These are phyloP conservation scores for Pituophis catenifer DNA, from an alignment of 2,113 vertebrate genomes.

Conservation along the genomic window DNA sequence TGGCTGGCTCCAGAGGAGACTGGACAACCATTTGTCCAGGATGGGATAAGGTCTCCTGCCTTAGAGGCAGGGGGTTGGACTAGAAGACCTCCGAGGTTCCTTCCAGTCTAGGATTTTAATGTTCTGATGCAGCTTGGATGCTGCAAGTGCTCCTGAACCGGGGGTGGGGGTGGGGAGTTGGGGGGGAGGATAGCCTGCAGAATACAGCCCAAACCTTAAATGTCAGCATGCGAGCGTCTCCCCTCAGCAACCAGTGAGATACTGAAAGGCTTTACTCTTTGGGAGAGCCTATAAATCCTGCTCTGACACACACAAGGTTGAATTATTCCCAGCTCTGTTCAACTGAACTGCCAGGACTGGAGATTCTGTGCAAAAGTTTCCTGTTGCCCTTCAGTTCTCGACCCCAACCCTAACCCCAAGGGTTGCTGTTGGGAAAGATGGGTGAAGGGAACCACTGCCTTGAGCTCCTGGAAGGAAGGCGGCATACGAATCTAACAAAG, in stretches of 20 bases:
- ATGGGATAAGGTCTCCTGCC: too few species aligned
- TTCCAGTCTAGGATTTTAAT: too few species aligned
- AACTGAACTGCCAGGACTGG: too few species aligned
- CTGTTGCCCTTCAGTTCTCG: background rate
- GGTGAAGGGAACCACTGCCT: background rate
- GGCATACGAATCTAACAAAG: background rate
- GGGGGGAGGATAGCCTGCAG: background rate
- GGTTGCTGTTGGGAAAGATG: background rate
- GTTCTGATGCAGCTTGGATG: background rate
- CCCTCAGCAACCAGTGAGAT: background rate
- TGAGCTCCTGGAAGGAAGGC: background rate
- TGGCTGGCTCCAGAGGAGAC: background rate
- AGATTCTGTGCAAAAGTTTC: background rate
- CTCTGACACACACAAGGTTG: background rate
- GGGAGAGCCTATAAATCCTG: background rate
- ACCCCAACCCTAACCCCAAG: background rate
- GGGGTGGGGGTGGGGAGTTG: too few species aligned
- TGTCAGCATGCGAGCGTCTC: background rate
- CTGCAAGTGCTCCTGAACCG: background rate
- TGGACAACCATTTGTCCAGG: too few species aligned
- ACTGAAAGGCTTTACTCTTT: too few species aligned
- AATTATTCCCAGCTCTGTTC: background rate
- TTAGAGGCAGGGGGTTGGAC: background rate
- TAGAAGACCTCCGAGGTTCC: background rate
- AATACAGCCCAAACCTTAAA: background rate